Conservation (phyloP, 2,797 vertebrate genomes). For the Crotalus adamanteus region DNA sequence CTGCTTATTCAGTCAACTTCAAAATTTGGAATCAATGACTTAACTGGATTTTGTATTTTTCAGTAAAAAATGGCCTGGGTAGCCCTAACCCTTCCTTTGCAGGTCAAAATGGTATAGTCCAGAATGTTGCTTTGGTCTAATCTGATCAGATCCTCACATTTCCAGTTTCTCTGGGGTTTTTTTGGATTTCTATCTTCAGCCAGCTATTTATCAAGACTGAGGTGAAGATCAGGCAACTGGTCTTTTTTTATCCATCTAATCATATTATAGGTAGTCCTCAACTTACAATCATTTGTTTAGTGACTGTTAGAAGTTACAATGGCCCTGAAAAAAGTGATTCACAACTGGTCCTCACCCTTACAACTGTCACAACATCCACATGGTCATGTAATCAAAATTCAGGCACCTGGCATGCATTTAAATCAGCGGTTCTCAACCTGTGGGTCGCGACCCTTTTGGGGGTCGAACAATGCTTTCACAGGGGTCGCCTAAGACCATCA, state of each 20-base stretch:
- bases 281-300: not conserved
- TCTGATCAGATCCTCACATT: not conserved
- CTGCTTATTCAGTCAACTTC: not conserved
- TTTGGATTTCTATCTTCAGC: not conserved
- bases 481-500: no score
- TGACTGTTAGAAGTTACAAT: not conserved
- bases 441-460: no score
- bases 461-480: no score
- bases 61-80: not conserved
- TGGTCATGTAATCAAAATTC: not conserved
- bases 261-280: not conserved
- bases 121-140: not conserved
- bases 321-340: not conserved
- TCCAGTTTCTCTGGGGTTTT: not conserved
- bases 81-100: not conserved
- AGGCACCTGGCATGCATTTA: not conserved
- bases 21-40: not conserved
- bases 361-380: not conserved
- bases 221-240: not conserved
- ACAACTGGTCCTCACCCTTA: not conserved
- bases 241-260: not conserved
- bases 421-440: not conserved
- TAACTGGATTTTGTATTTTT: not conserved
- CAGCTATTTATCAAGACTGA: not conserved
- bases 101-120: not conserved